A percentile compares a stretch with the other conserved stretches of the same genome.
Evolutionary conservation across 2,113 vertebrate genomes (phyloP).

Genomic region (Athene cunicularia): DNA sequence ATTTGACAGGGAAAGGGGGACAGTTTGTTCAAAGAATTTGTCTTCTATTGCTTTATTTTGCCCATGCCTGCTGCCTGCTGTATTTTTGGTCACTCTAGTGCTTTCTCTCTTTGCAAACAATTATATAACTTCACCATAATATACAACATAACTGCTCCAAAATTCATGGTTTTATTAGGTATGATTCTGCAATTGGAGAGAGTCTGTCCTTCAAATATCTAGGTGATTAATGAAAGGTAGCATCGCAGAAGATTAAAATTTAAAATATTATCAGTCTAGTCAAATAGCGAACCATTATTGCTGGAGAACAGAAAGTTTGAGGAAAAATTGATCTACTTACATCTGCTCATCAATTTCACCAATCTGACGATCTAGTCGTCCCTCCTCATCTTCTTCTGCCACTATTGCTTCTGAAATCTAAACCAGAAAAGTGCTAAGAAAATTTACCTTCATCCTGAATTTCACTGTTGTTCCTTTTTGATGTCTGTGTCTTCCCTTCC

Average conservation of each 20-base stretch:
- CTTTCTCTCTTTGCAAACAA: not conserved
- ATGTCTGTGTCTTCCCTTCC: constrained; percentile 27
- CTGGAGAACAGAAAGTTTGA: constrained; percentile 41
- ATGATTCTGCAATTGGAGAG: not conserved
- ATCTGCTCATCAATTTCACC: constrained; percentile 97
- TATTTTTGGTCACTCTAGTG: not conserved
- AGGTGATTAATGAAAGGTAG: not conserved
- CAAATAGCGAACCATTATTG: not conserved
- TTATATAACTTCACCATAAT: not conserved
- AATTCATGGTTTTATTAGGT: not conserved
- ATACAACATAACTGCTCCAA: not conserved
- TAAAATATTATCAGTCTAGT: not conserved
- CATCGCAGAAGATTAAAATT: not conserved
- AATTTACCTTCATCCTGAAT: constrained; percentile 24
- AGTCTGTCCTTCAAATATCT: not conserved
- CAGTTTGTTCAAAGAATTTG: not conserved
- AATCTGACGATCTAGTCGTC: constrained; percentile 92
- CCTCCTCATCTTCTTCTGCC: constrained; percentile 96
- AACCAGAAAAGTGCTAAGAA: constrained; percentile 16
- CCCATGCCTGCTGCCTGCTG: not conserved
- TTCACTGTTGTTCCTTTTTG: constrained; percentile 3
- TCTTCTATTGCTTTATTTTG: not conserved
- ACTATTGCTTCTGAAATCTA: constrained; percentile 95
- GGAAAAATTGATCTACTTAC: constrained; percentile 71
- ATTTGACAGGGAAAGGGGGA: not conserved